Base-by-base conservation (phyloP, 2,797 vertebrate species). In the Glossophaga mutica region DNA sequence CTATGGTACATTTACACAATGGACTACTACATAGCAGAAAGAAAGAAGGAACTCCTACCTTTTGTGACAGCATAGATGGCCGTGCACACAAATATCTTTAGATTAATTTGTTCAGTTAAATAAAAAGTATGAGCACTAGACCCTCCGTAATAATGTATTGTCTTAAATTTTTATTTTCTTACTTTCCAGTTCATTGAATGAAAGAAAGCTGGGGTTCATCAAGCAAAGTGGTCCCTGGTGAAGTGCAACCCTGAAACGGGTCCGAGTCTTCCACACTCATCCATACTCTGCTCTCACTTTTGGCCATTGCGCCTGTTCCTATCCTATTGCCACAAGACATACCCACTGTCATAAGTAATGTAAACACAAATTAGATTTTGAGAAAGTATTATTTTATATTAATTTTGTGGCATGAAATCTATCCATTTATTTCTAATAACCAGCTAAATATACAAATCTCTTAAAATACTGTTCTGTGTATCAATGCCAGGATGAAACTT, bases 351-450 rank as follows among this genome's bases (percentile, higher is more conserved):
- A 94, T 26, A 57, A 42, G 70, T 78, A 91, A 82, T 59, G 44
- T 55, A 82, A 98, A 94, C 94, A 97, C 97, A 97, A 50, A 52
- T 8, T 87, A 96, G 71, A 97, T 96, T 98, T 97, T 96, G 96
- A 97, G 32, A 97, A 97, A 97, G 7, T 32, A 84, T 76, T n/a
- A 4, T 29, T 91, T 52, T 82, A 39, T n/a, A 70, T 37, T 74
- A 57, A 15, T 1, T 12, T 42, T 39, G 52, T 90, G 73, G 9
- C 39, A 62, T 91, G 12, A 55, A 76, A 37, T 84, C 77, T 90
- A 14, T 73, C 24, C 15, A 83, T 70, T 91, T 46, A 86, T 57
- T 88, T 97, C 59, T 55, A 78, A 48, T 24, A 68, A 77, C 73
- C 5, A 39, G 11, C 24, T 79, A 89, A 46, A 90, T 74, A 92